Evolutionary conservation across 2,888 invertebrate species (phyloP), one percentile per base, ranked within the genome.

Genomic region (Hololepta plana): DNA sequence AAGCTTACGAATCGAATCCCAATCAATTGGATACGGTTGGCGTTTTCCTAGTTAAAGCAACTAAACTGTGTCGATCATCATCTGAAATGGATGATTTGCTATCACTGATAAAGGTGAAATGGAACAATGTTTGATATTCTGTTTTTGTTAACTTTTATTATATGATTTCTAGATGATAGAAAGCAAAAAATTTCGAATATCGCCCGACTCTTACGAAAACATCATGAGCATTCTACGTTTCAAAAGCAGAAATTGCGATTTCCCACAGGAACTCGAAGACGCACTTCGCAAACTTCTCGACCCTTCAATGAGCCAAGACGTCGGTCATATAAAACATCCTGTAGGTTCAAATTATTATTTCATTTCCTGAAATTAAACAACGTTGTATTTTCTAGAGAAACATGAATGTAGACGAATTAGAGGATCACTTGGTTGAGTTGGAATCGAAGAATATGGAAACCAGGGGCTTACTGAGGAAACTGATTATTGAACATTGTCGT

Each of bases 391-490:
- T 45, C 24, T 40, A 67, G 62, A 60, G 61, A 40, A 55, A 67
- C 28, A 76, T 77, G 77, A 60, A 55, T 32, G 45, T 64, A 3
- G 61, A 64, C 12, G 59, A 70, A 24, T 46, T 79, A 2, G 66
- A 67, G 35, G 62, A 63, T 2, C 75, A 76, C 43, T 49, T 76
- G 1, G 46, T 54, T 4, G 73, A 76, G 39, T 45, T 79, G n/a
- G 64, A 67, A 43, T 54, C 62, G 15, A 73, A 75, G 39, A 57
- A 61, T 12, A 60, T 74, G 60, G 71, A 74, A 51, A 62, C 66
- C 1, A 59, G 74, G 3, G 74, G 74, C 1, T 63, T 72, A 0
- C 41, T 77, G 3, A 53, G 76, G 4, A 64, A 61, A 30, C 42
- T 77, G 4, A 48, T 77, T 2, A 67, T 69, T 34, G 39, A 56